Evolutionary conservation across 2,797 vertebrate species (phyloP).

Genomic region (Neostethus bicornis): DNA sequence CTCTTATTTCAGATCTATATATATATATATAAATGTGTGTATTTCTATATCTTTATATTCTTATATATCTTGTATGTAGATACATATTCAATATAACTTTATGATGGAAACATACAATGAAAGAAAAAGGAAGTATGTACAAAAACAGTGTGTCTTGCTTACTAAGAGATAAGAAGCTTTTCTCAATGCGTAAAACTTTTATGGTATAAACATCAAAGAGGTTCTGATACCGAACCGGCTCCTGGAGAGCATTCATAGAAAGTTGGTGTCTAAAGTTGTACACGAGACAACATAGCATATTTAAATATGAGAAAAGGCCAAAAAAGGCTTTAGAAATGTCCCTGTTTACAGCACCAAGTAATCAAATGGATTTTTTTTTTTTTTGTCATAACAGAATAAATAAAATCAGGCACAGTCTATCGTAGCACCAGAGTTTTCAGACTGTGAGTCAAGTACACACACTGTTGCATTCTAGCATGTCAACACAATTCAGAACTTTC

Average conservation of each 20-base stretch:
- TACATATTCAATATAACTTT: slow-evolving; percentile 70
- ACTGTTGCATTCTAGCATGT: slow-evolving; percentile 74
- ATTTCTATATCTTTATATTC: slow-evolving; percentile 41
- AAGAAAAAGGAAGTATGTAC: slow-evolving; percentile 58
- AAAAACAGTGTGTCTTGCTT: slow-evolving; percentile 71
- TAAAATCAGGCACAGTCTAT: slow-evolving; percentile 82
- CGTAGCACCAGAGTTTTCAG: slow-evolving; percentile 84
- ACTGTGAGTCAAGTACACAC: slow-evolving; percentile 81
- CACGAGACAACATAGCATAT: slow-evolving; percentile 67
- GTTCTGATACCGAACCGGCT: slow-evolving; percentile 47
- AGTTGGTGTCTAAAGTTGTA: slow-evolving; percentile 63
- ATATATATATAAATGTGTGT: slow-evolving; percentile 29
- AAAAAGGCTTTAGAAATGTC: slow-evolving; percentile 67
- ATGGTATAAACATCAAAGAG: slow-evolving; percentile 39
- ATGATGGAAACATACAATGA: slow-evolving; percentile 42
- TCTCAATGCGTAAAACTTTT: slow-evolving; percentile 26
- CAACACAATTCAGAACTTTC: slow-evolving; percentile 66
- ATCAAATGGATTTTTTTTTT: slow-evolving; percentile 65
- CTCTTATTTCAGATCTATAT: slow-evolving; percentile 41
- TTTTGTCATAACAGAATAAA: slow-evolving; percentile 78
- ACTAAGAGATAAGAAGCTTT: slow-evolving; percentile 51
- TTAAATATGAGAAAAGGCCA: slow-evolving; percentile 71
- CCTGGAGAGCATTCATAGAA: slow-evolving; percentile 45
- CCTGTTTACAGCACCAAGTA: slow-evolving; percentile 82
- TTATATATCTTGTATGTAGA: slow-evolving; percentile 53